A percentile compares a stretch with the other conserved stretches of the same genome.
phyloP scores from a whole-genome alignment of 1,140 invertebrate species.

The Pseudomyrmex dendroicus region DNA sequence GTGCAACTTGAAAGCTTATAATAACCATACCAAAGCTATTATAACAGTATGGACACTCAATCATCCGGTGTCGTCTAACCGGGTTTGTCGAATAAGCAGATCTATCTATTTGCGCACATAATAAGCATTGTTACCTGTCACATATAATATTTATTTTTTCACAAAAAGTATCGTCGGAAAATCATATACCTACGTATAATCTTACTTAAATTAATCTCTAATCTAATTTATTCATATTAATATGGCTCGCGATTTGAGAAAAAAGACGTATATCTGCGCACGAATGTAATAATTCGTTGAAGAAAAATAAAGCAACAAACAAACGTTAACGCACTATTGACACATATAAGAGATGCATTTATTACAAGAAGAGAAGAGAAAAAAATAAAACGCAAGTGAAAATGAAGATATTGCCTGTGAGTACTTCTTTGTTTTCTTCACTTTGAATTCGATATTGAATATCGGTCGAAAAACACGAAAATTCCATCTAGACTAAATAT shows the following conservation, averaged over 20 bases:
- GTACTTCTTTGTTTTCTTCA: neutral
- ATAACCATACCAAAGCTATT: neutral
- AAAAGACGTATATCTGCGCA: neutral
- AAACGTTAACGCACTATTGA: neutral
- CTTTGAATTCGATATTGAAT: neutral
- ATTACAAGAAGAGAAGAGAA: neutral
- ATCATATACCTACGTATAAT: too few relatives aligned
- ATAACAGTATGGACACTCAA: neutral
- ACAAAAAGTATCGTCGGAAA: too few relatives aligned
- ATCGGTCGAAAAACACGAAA: neutral
- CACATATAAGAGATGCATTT: neutral
- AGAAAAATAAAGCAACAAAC: neutral
- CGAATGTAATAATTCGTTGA: neutral
- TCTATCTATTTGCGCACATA: neutral
- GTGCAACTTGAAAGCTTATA: too few relatives aligned
- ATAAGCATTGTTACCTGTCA: constrained; percentile 13
- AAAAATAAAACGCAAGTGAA: neutral
- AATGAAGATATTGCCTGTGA: neutral
- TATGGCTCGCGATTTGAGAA: neutral
- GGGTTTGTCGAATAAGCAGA: constrained; percentile 16
- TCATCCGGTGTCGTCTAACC: neutral
- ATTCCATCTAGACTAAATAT: constrained; percentile 16
- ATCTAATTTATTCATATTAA: neutral
- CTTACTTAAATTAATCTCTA: neutral
- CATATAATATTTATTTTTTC: neutral